These are phyloP conservation scores for Spisula subtruncata DNA, from an alignment of 2,888 invertebrate species.

Conservation along the genomic window DNA sequence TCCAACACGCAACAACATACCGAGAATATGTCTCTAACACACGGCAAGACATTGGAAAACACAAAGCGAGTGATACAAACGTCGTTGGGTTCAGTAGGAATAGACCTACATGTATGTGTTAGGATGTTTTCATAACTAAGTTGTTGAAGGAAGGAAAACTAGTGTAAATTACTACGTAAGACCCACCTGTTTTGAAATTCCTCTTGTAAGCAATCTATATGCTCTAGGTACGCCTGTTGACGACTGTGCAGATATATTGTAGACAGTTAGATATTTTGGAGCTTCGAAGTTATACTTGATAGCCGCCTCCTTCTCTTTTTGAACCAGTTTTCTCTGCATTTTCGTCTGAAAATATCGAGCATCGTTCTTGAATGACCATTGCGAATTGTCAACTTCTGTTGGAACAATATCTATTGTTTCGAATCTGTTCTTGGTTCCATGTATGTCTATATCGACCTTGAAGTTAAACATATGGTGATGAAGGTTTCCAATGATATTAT, in stretches of 20 bases:
- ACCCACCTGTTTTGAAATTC: slow-evolving; percentile 77
- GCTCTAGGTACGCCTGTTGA: slow-evolving; percentile 75
- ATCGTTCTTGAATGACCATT: slow-evolving; percentile 58
- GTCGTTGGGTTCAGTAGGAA: too few relatives aligned
- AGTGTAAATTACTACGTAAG: neutral
- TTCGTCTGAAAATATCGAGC: slow-evolving; percentile 70
- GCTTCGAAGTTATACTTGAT: slow-evolving; percentile 80
- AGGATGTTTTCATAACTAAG: too few relatives aligned
- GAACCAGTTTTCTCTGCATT: slow-evolving; percentile 68
- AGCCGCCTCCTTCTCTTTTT: slow-evolving; percentile 78
- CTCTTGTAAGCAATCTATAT: slow-evolving; percentile 77
- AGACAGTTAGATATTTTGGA: slow-evolving; percentile 82
- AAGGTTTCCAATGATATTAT: slow-evolving; percentile 77
- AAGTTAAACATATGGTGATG: slow-evolving; percentile 83
- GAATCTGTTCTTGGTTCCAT: slow-evolving; percentile 81
- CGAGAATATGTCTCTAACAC: too few relatives aligned
- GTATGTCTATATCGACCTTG: slow-evolving; percentile 81
- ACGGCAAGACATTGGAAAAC: too few relatives aligned
- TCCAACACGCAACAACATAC: too few relatives aligned
- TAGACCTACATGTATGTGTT: too few relatives aligned
- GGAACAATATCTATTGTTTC: slow-evolving; percentile 80
- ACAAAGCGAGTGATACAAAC: too few relatives aligned
- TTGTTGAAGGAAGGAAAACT: too few relatives aligned
- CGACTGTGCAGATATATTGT: slow-evolving; percentile 75
- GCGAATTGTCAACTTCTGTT: slow-evolving; percentile 65